phyloP scores from a whole-genome alignment of 2,113 vertebrate species.

The Limnothrissa miodon region DNA sequence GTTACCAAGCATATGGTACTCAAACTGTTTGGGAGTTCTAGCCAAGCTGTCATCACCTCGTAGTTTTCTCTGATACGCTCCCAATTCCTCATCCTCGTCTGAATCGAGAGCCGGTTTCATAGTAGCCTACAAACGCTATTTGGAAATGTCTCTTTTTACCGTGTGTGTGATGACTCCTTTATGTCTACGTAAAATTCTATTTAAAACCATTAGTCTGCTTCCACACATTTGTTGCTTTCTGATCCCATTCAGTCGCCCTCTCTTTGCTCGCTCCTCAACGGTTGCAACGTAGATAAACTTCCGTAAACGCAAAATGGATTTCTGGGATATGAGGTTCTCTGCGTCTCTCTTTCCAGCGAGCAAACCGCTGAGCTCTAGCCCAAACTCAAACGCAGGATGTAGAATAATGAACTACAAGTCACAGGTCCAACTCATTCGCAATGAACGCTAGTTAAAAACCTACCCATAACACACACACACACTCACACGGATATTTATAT shows the following conservation, averaged over 20 bases:
- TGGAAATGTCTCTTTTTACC: not conserved
- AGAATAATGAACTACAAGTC: constrained; percentile 36
- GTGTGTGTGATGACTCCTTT: not conserved
- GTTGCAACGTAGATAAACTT: constrained; percentile 24
- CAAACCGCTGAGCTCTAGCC: too few species aligned
- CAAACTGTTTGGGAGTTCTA: not conserved
- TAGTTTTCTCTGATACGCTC: constrained; percentile 55
- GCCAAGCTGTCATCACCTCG: constrained; percentile 56
- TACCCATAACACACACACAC: too few species aligned
- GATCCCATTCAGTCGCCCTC: not conserved
- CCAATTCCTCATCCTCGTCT: constrained; percentile 65
- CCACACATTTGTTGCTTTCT: not conserved
- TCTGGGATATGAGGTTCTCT: constrained; percentile 31
- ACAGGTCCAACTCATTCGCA: not conserved
- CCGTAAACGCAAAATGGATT: constrained; percentile 34
- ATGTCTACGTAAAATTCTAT: not conserved
- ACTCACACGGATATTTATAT: too few species aligned
- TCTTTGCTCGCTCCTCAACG: constrained; percentile 26
- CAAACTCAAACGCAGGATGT: too few species aligned
- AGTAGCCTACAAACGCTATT: not conserved
- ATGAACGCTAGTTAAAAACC: not conserved
- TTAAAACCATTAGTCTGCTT: not conserved
- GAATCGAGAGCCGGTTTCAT: constrained; percentile 64
- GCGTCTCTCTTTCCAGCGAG: not conserved
- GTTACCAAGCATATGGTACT: not conserved